These are phyloP conservation scores for Toxostoma redivivum DNA, from an alignment of 2,113 vertebrate species.

Conservation along the genomic window DNA sequence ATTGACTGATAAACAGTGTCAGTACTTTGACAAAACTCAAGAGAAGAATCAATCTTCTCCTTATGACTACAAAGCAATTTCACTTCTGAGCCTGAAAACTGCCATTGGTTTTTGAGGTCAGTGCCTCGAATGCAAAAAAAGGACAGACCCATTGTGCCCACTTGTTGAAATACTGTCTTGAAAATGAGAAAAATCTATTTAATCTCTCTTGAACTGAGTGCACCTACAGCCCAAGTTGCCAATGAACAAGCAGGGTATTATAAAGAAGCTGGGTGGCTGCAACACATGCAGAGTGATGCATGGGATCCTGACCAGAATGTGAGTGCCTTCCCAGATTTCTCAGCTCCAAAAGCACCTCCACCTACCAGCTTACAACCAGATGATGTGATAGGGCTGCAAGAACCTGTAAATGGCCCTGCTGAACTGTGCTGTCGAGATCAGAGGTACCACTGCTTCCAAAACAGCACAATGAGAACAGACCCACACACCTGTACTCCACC, in stretches of 20 bases:
- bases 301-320: not conserved
- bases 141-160: not conserved
- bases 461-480: not conserved
- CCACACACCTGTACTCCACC: not conserved
- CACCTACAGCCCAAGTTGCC: not conserved
- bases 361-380: not conserved
- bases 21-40: not conserved
- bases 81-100: not conserved
- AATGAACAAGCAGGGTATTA: not conserved
- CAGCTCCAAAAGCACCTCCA: not conserved
- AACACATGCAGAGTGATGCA: rapidly evolving
- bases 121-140: not conserved
- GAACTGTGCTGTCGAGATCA: not conserved
- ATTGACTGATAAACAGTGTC: not conserved
- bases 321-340: not conserved
- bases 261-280: not conserved
- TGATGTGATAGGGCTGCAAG: not conserved
- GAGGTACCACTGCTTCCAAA: not conserved
- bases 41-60: not conserved
- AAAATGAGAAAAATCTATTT: not conserved
- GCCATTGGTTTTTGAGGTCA: not conserved
- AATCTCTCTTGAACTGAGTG: not conserved
- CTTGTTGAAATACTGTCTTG: not conserved
- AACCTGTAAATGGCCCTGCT: not conserved
- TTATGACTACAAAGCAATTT: not conserved